phyloP scores from a whole-genome alignment of 35 echinoderm and acorn worm species.

The Stichopus chloronotus region DNA sequence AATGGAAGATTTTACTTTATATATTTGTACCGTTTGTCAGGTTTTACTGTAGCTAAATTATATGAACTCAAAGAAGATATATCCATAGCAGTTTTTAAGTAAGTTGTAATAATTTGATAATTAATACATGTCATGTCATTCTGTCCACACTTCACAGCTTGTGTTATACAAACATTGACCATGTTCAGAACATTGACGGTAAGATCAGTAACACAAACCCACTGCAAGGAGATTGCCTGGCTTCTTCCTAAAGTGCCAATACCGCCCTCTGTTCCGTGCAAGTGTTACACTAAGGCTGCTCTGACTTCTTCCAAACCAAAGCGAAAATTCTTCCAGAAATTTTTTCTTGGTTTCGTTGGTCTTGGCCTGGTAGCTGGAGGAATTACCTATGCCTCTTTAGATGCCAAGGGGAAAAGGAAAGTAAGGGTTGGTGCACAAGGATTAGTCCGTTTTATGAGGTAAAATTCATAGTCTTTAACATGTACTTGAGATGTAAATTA shows the following conservation, averaged over 20 bases:
- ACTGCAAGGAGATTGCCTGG: background rate
- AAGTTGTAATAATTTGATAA: no score
- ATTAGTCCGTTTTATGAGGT: slow-evolving; percentile 82
- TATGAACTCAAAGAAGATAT: no score
- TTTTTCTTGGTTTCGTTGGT: slow-evolving; percentile 23
- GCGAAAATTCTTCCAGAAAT: slow-evolving; percentile 17
- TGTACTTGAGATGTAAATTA: background rate
- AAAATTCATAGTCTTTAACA: background rate
- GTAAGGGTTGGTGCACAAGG: slow-evolving; percentile 72
- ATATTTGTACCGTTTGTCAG: no score
- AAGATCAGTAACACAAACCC: background rate
- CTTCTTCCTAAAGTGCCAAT: background rate
- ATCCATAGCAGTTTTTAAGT: no score
- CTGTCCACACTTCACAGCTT: background rate
- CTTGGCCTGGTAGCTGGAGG: slow-evolving; percentile 23
- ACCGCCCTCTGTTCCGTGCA: background rate
- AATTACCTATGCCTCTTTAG: slow-evolving; percentile 48
- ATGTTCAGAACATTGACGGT: background rate
- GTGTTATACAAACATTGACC: background rate
- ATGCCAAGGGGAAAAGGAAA: slow-evolving; percentile 64
- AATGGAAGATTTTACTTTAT: no score
- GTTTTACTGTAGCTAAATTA: no score
- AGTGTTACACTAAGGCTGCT: background rate
- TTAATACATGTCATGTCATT: no score
- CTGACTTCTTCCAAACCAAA: slow-evolving; percentile 30